These are phyloP conservation scores for Halictus rubicundus DNA, from an alignment of 1,140 invertebrate genomes.

Conservation along the genomic window DNA sequence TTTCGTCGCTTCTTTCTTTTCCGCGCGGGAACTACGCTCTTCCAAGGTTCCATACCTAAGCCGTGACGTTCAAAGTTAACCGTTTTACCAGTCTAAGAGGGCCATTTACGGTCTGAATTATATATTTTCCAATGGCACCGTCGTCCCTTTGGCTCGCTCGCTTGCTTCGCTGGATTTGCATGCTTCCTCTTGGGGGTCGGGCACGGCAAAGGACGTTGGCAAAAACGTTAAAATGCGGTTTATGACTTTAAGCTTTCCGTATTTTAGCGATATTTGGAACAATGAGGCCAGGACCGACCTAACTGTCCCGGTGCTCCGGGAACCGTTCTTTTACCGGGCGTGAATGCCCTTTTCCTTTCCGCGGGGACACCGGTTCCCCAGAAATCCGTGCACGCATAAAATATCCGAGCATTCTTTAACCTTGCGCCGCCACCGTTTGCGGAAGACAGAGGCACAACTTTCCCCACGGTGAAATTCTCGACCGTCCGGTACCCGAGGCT, in stretches of 20 bases:
- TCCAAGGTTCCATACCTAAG: slow-evolving; percentile 36
- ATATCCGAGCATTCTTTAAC: not conserved
- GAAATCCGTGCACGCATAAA: slow-evolving; percentile 23
- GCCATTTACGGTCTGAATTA: slow-evolving; percentile 58
- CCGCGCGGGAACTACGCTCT: slow-evolving; percentile 16
- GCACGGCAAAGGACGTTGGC: not conserved
- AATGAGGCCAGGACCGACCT: slow-evolving; percentile 54
- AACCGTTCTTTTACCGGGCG: not conserved
- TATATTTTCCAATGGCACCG: slow-evolving; percentile 51
- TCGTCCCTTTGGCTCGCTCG: slow-evolving; percentile 1
- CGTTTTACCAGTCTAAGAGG: slow-evolving; percentile 55
- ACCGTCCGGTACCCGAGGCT: too few relatives aligned
- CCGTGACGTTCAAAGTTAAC: slow-evolving; percentile 59
- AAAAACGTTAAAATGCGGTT: slow-evolving; percentile 68
- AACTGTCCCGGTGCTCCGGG: slow-evolving; percentile 23
- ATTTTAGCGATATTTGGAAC: slow-evolving; percentile 69
- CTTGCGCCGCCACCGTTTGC: not conserved
- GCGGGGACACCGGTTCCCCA: not conserved
- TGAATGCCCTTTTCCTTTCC: not conserved
- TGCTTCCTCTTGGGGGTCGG: slow-evolving; percentile 44
- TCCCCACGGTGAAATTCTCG: too few relatives aligned
- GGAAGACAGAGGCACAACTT: too few relatives aligned
- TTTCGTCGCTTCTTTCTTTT: slow-evolving; percentile 24
- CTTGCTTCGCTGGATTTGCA: slow-evolving; percentile 54
- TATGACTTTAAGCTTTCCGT: slow-evolving; percentile 62